A percentile compares a stretch with the other conserved stretches of the same genome.
Conservation (phyloP, 2,888 invertebrate species). For the Epirrita christyi region DNA sequence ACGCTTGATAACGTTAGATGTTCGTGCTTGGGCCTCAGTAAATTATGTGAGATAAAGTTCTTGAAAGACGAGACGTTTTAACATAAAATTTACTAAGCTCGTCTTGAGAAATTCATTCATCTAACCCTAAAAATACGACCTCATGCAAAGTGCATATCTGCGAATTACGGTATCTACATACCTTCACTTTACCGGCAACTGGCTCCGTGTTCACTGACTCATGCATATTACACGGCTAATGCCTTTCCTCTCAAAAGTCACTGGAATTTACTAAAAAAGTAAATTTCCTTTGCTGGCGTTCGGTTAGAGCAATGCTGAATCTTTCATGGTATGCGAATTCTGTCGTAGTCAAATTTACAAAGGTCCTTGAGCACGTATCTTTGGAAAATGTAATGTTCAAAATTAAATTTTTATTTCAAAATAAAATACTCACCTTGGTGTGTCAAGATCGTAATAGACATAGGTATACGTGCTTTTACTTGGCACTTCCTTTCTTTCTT, state of each 20-base stretch:
- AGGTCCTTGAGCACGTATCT: neutral
- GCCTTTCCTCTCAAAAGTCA: slow-evolving; percentile 52
- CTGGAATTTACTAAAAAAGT: slow-evolving; percentile 35
- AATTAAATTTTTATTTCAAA: neutral
- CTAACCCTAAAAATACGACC: slow-evolving; percentile 8
- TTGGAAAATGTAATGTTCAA: neutral
- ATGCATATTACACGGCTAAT: slow-evolving; percentile 69
- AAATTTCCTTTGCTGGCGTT: slow-evolving; percentile 27
- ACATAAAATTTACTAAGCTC: no score
- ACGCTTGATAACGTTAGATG: no score
- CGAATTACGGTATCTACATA: slow-evolving; percentile 19
- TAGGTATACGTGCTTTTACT: no score
- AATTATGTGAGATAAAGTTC: neutral
- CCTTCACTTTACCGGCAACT: slow-evolving; percentile 46
- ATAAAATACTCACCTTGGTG: no score
- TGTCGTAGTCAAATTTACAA: slow-evolving; percentile 13
- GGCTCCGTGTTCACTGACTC: slow-evolving; percentile 56
- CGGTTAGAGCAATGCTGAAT: slow-evolving; percentile 28
- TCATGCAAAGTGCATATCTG: slow-evolving; percentile 25
- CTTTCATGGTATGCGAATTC: slow-evolving; percentile 25
- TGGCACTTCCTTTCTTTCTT: no score
- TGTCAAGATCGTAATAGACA: no score
- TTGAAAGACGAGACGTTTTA: no score
- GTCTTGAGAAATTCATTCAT: slow-evolving; percentile 1
- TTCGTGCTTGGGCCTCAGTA: no score